These are phyloP conservation scores for Tachysurus vachellii DNA, from an alignment of 2,113 vertebrate species.

Conservation along the genomic window DNA sequence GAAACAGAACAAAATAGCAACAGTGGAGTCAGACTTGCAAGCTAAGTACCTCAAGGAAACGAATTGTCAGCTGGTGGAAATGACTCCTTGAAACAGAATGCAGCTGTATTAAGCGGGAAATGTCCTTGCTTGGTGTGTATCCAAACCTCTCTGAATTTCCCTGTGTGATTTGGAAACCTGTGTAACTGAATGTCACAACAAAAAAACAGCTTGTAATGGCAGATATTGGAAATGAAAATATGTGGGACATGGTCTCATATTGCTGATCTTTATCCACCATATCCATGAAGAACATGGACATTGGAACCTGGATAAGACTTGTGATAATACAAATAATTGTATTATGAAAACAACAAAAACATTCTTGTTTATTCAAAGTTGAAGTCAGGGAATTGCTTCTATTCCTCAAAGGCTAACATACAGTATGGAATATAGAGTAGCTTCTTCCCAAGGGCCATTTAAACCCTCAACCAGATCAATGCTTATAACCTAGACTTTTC, in stretches of 20 bases:
- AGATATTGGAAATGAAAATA: neutral
- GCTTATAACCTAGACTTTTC: no score
- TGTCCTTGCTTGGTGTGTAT: neutral
- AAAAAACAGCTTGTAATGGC: neutral
- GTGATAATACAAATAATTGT: neutral
- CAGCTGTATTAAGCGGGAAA: neutral
- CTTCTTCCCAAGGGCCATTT: no score
- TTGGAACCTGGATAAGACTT: neutral
- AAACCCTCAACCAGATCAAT: no score
- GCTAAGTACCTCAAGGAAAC: neutral
- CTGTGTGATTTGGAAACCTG: neutral
- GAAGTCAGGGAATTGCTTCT: no score
- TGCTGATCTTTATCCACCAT: neutral
- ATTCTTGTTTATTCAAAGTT: neutral
- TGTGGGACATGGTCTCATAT: neutral
- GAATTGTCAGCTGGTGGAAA: conserved; percentile 11
- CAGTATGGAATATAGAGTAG: no score
- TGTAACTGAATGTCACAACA: neutral
- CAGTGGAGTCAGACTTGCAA: neutral
- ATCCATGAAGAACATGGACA: neutral
- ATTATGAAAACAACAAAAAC: neutral
- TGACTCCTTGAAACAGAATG: neutral
- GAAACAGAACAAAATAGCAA: neutral
- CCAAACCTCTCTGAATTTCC: neutral
- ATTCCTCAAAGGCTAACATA: no score